phyloP scores from a whole-genome alignment of 2,113 vertebrate genomes.

The Halichoerus grypus region DNA sequence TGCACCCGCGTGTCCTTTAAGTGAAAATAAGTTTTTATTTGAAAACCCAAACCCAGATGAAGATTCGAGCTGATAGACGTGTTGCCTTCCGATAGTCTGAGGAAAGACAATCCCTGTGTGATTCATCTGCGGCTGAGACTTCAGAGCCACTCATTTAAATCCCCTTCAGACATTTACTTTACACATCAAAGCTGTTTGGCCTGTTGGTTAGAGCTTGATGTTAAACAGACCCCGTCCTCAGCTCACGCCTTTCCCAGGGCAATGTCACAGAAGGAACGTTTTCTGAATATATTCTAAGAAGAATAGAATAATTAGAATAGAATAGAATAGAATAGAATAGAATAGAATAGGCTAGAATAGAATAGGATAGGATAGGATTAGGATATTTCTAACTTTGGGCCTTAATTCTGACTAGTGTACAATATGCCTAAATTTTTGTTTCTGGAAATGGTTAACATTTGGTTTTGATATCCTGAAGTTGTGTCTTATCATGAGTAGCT shows the following conservation, averaged over 20 bases:
- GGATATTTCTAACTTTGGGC: neutral
- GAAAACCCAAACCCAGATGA: neutral
- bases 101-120: neutral
- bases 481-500: accelerated
- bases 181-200: neutral
- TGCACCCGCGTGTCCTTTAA: accelerated
- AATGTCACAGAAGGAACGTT: accelerated
- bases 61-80: accelerated
- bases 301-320: no score
- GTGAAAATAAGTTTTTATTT: neutral
- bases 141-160: neutral
- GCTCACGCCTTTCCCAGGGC: neutral
- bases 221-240: neutral
- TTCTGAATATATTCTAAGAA: neutral
- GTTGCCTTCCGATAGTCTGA: neutral
- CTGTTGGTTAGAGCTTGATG: neutral
- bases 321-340: neutral
- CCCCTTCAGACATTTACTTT: neutral
- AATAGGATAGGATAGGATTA: neutral
- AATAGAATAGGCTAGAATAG: neutral
- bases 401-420: neutral
- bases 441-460: neutral
- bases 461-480: neutral
- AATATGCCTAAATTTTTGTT: accelerated
- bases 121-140: neutral